These are phyloP conservation scores for Platyscapa corneri DNA, from an alignment of 1,140 invertebrate species.

Conservation along the genomic window DNA sequence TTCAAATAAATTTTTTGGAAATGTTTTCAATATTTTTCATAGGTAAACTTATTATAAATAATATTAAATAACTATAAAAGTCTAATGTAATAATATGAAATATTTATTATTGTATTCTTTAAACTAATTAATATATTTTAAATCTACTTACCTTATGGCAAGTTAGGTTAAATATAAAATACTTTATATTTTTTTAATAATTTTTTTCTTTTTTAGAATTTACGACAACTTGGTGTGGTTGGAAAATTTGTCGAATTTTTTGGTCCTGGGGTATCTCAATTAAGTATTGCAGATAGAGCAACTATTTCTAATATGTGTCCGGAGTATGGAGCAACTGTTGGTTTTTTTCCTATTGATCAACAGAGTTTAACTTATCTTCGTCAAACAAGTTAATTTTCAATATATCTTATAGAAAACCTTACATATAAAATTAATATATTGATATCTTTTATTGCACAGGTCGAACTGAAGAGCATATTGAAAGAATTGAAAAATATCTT, in stretches of 20 bases:
- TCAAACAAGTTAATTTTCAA: slow-evolving; percentile 86
- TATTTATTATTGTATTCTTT: too few relatives aligned
- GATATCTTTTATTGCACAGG: slow-evolving; percentile 75
- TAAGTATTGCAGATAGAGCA: slow-evolving; percentile 96
- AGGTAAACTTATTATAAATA: too few relatives aligned
- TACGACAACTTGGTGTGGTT: slow-evolving; percentile 95
- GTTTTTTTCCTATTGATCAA: slow-evolving; percentile 95
- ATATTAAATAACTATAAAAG: too few relatives aligned
- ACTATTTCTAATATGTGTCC: slow-evolving; percentile 98
- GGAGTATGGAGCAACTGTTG: slow-evolving; percentile 97
- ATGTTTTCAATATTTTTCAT: too few relatives aligned
- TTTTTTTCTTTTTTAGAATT: slow-evolving; percentile 78
- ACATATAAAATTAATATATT: not conserved
- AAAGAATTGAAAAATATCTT: slow-evolving; percentile 89
- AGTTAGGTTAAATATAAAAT: too few relatives aligned
- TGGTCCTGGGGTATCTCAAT: slow-evolving; percentile 90
- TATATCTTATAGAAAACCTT: not conserved
- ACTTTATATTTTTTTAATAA: too few relatives aligned
- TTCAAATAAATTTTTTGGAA: too few relatives aligned
- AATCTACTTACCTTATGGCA: not conserved
- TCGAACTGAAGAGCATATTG: slow-evolving; percentile 87
- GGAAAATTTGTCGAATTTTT: slow-evolving; percentile 99
- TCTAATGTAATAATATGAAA: too few relatives aligned
- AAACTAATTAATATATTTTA: not conserved
- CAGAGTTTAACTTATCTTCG: slow-evolving; percentile 88